phyloP scores from a whole-genome alignment of 2,797 vertebrate genomes.

The Coregonus sp. region DNA sequence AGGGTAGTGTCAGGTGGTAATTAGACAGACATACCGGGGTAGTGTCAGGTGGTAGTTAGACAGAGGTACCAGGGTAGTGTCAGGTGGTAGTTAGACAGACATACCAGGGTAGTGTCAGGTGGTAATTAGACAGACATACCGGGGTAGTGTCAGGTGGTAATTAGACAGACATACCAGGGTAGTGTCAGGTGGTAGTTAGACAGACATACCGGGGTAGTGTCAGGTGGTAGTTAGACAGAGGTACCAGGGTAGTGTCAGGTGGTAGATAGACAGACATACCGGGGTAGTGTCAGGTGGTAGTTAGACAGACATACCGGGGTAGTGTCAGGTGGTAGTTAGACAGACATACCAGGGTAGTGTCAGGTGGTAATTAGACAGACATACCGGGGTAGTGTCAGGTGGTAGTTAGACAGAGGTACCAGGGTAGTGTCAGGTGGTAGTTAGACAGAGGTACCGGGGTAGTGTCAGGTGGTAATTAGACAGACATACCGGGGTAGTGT shows the following conservation, averaged over 20 bases:
- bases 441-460: no score
- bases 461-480: no score
- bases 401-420: not conserved
- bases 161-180: no score
- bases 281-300: not conserved
- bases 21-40: no score
- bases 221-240: no score
- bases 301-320: not conserved
- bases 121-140: no score
- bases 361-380: no score
- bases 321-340: not conserved
- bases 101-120: no score
- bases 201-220: not conserved
- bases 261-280: not conserved
- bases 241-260: not conserved
- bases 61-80: no score
- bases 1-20: not conserved
- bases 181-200: not conserved
- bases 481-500: constrained; percentile 70
- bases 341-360: not conserved
- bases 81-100: no score
- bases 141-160: no score
- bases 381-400: not conserved
- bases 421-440: not conserved
- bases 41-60: no score